Evolutionary conservation across 1,140 invertebrate genomes (phyloP), one percentile per base, ranked within the genome.

Genomic region (Hypsibius dujardini): DNA sequence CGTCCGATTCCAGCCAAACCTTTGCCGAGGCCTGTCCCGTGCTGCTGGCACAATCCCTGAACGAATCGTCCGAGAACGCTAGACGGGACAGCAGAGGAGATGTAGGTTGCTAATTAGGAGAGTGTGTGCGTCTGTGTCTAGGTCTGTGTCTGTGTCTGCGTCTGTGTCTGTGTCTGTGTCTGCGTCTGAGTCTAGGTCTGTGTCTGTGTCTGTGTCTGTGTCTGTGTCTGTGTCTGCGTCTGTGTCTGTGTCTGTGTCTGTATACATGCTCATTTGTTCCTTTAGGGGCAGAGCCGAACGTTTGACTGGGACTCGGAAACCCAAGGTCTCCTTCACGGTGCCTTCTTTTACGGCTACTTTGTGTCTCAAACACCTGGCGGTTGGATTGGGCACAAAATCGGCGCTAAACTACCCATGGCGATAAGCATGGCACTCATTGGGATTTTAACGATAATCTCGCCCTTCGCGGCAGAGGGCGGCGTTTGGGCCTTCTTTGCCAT

Each of bases 371-470:
- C n/a, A n/a, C 50, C 50, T 56, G 50, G 50, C 50, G 50, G 50
- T 12, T 56, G 50, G 50, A 56, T 56, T 56, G 50, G 7, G 7
- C 50, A 56, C 50, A 56, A n/a, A 56, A 56, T 56, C 7, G 50
- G 50, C 7, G 50, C 50, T 7, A 56, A 56, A n/a, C n/a, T 7
- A n/a, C 50, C 50, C n/a, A 7, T 56, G n/a, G 50, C 50, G 7
- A 56, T 56, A 7, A 56, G 50, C 50, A 56, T 56, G 50, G 7
- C n/a, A 7, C 7, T 56, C n/a, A 79, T 79, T 1, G 78, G 76
- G 40, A 46, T 80, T 1, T 72, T 80, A 46, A 79, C 78, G 1
- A 67, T 80, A 12, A 69, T 79, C 1, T 80, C 78, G 0, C 79
- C 79, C 28, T 47, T 76, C 2, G 76, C 75, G 47, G 76, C 77